Conservation (phyloP, 1,140 invertebrate genomes). For the Schlechtendalia chinensis region DNA sequence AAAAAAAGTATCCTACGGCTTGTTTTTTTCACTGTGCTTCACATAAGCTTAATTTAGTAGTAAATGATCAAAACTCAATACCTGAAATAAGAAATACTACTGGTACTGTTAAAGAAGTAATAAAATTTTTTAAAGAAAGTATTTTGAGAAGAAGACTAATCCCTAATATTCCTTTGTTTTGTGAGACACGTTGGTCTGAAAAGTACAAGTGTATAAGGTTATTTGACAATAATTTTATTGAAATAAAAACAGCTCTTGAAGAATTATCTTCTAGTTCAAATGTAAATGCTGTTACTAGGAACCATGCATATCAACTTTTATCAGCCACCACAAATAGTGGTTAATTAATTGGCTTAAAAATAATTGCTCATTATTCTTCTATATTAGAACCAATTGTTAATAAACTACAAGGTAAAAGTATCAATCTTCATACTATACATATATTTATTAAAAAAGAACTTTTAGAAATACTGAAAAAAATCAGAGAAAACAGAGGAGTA, state of each 20-base stretch:
- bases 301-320: too few relatives aligned
- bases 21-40: conserved; percentile 44
- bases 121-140: conserved; percentile 2
- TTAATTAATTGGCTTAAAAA: too few relatives aligned
- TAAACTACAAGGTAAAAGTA: too few relatives aligned
- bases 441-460: too few relatives aligned
- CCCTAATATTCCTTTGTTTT: conserved; percentile 38
- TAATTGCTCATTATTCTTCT: too few relatives aligned
- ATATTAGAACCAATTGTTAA: too few relatives aligned
- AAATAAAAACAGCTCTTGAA: neutral
- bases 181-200: neutral
- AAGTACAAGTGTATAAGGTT: neutral
- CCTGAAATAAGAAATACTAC: neutral
- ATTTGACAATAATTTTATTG: conserved; percentile 1
- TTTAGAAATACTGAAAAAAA: too few relatives aligned
- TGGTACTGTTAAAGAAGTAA: neutral
- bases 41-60: conserved; percentile 26
- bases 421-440: too few relatives aligned
- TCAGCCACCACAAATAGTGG: too few relatives aligned
- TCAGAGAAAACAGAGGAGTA: too few relatives aligned
- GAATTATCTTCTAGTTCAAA: neutral
- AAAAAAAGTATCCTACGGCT: conserved; percentile 17
- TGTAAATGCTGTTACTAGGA: neutral
- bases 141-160: neutral
- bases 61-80: neutral